Percentiles rank a stretch among this genome's conserved stretches.
Conservation (phyloP, 2,888 invertebrate genomes). For the Callyntrura guangdongensis region DNA sequence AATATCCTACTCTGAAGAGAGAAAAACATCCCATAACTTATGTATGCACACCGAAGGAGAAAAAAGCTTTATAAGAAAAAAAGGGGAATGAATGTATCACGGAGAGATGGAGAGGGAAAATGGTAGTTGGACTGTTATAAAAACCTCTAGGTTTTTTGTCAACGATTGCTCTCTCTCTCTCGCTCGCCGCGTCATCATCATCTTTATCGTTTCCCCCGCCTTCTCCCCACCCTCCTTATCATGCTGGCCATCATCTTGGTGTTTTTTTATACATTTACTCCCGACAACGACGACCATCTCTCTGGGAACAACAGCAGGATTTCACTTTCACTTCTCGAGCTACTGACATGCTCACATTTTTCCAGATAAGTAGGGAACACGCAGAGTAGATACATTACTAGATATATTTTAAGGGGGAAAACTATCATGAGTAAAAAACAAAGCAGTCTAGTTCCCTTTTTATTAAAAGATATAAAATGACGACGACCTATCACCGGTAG, state of each 20-base stretch:
- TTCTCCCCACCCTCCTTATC: constrained; percentile 56
- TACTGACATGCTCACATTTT: constrained; percentile 37
- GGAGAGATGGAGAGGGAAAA: constrained; percentile 32
- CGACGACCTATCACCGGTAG: constrained; percentile 21
- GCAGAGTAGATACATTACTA: not conserved
- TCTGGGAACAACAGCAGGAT: constrained; percentile 51
- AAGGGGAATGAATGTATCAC: no score
- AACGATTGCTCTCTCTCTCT: constrained; percentile 54
- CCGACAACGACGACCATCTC: not conserved
- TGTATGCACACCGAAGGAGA: constrained; percentile 62
- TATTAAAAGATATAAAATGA: not conserved
- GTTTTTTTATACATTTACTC: constrained; percentile 5
- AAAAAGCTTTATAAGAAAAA: constrained; percentile 44
- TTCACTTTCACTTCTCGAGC: constrained; percentile 54
- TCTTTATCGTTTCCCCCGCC: constrained; percentile 63
- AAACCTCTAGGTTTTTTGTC: constrained; percentile 53
- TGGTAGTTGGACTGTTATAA: constrained; percentile 51
- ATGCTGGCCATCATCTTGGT: constrained; percentile 28
- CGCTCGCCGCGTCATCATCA: not conserved
- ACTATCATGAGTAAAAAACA: not conserved
- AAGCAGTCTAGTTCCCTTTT: constrained; percentile 17
- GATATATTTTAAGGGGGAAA: constrained; percentile 2
- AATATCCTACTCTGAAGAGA: constrained; percentile 51
- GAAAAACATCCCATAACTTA: constrained; percentile 67
- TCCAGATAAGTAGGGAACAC: constrained; percentile 19